Conservation (phyloP, 2,888 invertebrate genomes). For the Aphidoletes aphidimyza region DNA sequence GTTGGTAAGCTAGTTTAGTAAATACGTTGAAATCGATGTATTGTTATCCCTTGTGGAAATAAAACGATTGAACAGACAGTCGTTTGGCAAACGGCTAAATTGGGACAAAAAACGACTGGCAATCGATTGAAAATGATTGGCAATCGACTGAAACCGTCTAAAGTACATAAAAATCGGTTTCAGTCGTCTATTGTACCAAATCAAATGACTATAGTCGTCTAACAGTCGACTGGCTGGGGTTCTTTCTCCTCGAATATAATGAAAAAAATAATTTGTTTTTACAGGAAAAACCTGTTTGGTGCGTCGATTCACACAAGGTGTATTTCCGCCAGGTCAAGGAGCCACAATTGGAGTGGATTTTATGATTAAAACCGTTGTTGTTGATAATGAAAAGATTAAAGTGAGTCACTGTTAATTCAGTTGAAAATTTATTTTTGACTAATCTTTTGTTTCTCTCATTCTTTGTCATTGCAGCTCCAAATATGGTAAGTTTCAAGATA, state of each 20-base stretch:
- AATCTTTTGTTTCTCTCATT: neutral
- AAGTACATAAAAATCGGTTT: too few relatives aligned
- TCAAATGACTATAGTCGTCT: too few relatives aligned
- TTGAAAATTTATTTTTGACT: slow-evolving; percentile 41
- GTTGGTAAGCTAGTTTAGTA: slow-evolving; percentile 74
- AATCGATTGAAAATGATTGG: too few relatives aligned
- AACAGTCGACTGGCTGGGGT: too few relatives aligned
- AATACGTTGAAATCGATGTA: neutral
- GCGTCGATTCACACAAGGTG: slow-evolving; percentile 94
- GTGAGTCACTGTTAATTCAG: slow-evolving; percentile 67
- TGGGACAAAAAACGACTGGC: too few relatives aligned
- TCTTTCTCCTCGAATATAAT: neutral
- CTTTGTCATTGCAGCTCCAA: slow-evolving; percentile 78
- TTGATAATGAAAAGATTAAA: slow-evolving; percentile 94
- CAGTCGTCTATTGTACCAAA: too few relatives aligned
- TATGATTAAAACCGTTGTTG: slow-evolving; percentile 99
- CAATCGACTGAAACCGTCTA: too few relatives aligned
- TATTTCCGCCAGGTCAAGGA: slow-evolving; percentile 98
- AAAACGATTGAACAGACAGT: too few relatives aligned
- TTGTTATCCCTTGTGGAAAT: too few relatives aligned
- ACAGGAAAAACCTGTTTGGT: slow-evolving; percentile 90
- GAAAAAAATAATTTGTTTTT: neutral
- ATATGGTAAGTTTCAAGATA: slow-evolving; percentile 81
- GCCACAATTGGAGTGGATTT: slow-evolving; percentile 99
- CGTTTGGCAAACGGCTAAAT: too few relatives aligned